These are phyloP conservation scores for Erebia aethiops DNA, from an alignment of 2,888 invertebrate species.

Conservation along the genomic window DNA sequence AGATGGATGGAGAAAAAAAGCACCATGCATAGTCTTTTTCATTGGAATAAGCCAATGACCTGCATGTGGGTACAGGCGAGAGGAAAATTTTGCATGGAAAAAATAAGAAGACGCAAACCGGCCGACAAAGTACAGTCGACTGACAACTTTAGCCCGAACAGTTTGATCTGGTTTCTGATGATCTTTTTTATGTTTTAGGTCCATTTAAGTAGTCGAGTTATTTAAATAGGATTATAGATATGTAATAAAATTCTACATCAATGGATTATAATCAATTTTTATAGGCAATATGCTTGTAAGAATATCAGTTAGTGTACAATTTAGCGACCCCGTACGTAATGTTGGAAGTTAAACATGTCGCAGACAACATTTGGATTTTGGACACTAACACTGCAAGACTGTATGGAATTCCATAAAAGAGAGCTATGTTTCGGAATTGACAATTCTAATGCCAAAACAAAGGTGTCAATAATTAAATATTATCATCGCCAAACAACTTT, in stretches of 20 bases:
- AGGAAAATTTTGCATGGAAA: slow-evolving; percentile 2
- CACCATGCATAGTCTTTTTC: not conserved
- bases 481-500: not conserved
- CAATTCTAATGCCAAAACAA: not conserved
- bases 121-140: not conserved
- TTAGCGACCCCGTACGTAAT: too few species aligned
- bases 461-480: too few species aligned
- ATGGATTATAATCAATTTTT: too few species aligned
- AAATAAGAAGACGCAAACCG: not conserved
- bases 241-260: too few species aligned
- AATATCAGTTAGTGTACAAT: too few species aligned
- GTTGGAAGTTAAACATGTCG: too few species aligned
- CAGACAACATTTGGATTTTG: too few species aligned
- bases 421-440: not conserved
- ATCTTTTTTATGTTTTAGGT: not conserved
- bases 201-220: not conserved
- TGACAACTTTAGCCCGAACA: not conserved
- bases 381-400: too few species aligned
- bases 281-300: too few species aligned
- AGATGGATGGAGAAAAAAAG: not conserved
- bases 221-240: too few species aligned
- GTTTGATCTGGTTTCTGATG: not conserved
- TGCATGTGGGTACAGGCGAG: not conserved
- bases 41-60: slow-evolving; percentile 2
- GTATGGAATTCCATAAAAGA: not conserved